Evolutionary conservation across 2,113 vertebrate species (phyloP), one percentile per base, ranked within the genome.

Genomic region (Beaufortia kweichowensis): DNA sequence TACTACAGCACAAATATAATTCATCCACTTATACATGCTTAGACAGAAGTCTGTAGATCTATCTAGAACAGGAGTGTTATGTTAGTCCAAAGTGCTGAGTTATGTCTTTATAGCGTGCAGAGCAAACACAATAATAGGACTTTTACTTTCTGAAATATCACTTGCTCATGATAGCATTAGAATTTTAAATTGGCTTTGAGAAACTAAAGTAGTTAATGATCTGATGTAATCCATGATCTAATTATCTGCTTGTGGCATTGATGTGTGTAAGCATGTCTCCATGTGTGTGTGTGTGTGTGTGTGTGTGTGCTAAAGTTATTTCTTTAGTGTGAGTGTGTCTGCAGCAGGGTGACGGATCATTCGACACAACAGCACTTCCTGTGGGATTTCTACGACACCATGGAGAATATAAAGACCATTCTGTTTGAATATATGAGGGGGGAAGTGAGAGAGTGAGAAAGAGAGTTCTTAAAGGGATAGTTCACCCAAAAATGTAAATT

Each of bases 161-260:
- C 7, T 2, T 53, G 15, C 15, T 53, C 7, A 6, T 19, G 9
- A 35, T 41, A 19, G 23, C 12, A 24, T 41, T 2, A 4, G 24
- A 55, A 59, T 28, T 41, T 26, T 41, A 23, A 72, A 72, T 2
- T 59, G 69, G 55, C 55, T 72, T 43, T 59, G 17, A 41, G 15
- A 28, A 15, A 43, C 23, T 19, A 72, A 72, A 72, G 26, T 71
- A 57, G 33, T 19, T 72, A 21, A 69, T 15, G 48, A 69, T 69
- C 10, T 41, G 23, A 23, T 59, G 12, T 59, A 33, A 53, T 53
- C 48, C 5, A 21, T 21, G 43, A 31, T 35, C 61, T 63, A 55
- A 62, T 57, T 71, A 63, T 66, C 33, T 77, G 79, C 78, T 68
- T 82, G 73, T 24, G 2, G 24, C 75, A 79, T 83, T 76, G 78